These are phyloP conservation scores for Zaprionus lineosus DNA, from an alignment of 2,888 invertebrate genomes.

Conservation along the genomic window DNA sequence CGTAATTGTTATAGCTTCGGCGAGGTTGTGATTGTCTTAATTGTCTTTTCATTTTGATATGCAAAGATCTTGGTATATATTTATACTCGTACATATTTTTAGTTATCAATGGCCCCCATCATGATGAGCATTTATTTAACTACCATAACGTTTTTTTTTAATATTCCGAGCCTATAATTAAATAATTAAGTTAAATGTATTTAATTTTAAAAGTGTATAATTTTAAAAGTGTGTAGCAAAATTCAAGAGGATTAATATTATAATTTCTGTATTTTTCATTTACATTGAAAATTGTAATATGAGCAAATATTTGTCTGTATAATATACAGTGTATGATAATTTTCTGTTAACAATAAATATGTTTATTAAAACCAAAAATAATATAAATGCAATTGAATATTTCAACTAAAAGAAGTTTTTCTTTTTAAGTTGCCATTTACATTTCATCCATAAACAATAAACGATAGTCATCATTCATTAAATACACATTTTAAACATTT, in stretches of 20 bases:
- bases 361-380: slow-evolving; percentile 6
- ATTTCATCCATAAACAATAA: too few relatives aligned
- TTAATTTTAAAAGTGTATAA: slow-evolving; percentile 7
- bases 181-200: slow-evolving; percentile 5
- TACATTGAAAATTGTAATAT: neutral
- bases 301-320: slow-evolving; percentile 4
- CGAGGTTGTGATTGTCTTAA: neutral
- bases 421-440: neutral
- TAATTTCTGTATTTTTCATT: slow-evolving; percentile 3
- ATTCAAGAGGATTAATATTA: slow-evolving; percentile 8
- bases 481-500: too few relatives aligned
- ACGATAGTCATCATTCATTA: too few relatives aligned
- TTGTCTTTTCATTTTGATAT: neutral
- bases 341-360: slow-evolving; percentile 18
- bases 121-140: slow-evolving; percentile 12
- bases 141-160: slow-evolving; percentile 12
- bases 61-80: slow-evolving; percentile 1
- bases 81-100: slow-evolving; percentile 1
- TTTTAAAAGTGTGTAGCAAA: slow-evolving; percentile 4
- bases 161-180: slow-evolving; percentile 9
- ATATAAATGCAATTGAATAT: neutral
- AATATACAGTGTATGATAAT: slow-evolving; percentile 1
- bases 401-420: neutral
- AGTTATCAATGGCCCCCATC: slow-evolving; percentile 3
- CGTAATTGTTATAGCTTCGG: neutral